Base-by-base conservation (phyloP, 1,140 invertebrate species). In the Propsilocerus akamusi region DNA sequence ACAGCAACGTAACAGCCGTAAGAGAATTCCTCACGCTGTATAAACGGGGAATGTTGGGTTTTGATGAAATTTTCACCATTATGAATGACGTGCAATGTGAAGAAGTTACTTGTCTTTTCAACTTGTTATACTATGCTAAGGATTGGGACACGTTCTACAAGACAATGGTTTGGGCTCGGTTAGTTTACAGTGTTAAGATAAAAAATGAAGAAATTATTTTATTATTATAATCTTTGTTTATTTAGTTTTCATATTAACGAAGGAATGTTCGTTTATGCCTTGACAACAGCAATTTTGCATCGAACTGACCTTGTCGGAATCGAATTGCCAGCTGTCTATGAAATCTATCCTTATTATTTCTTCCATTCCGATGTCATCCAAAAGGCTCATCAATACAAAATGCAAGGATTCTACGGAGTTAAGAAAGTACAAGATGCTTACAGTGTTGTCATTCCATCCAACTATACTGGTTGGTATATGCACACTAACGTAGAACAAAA, bases 91-190 rank as follows among this genome's bases (percentile, higher is more conserved):
- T 60, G 22, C 67, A 76, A 17, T 62, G 62, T 32, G 63, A 72
- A 8, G 70, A 79, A 52, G 70, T 65, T 2, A 57, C 67, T 0
- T 66, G 69, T 8, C 56, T 81, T 2, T 74, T 72, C 58, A 59
- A 72, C 26, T 50, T 77, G 25, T 72, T 80, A 59, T 76, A 71
- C 58, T 72, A 70, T 41, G 75, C 77, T 46, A 76, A 75, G 53
- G 72, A 78, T 54, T 80, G 72, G 53, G 72, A 77, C 4, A 74
- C 68, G 11, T 81, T 81, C 64, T 73, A 67, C 63, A 72, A 73
- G 51, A 74, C 72, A 2, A 76, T 77, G n/a, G 55, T 68, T 11
- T 80, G 69, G 66, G 74, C 74, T 11, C 70, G 72, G 26, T 63
- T 65, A 2, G 28, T 30, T 8, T 30, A 8, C 28, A 30, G 28